Percentiles rank a stretch among this genome's conserved stretches.
Evolutionary conservation across 2,113 vertebrate genomes (phyloP).

Genomic region (Monarcha castaneiventris): DNA sequence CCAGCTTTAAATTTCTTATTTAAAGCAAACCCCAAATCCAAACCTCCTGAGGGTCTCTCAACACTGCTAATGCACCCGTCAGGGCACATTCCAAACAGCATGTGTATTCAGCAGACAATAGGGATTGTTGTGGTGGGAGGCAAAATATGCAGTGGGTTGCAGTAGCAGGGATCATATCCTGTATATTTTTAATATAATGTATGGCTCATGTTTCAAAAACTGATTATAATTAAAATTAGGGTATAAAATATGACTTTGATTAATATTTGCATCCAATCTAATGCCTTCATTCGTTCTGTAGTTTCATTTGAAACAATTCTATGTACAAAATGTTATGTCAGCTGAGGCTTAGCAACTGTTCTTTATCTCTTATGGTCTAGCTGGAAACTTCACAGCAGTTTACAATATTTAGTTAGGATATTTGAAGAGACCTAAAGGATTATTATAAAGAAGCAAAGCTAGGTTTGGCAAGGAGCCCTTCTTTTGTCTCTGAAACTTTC

Average conservation of each 20-base stretch:
- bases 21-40: not conserved
- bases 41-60: not conserved
- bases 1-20: constrained; percentile 5
- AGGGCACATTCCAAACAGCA: not conserved
- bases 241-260: constrained; percentile 60
- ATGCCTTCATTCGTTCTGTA: constrained; percentile 38
- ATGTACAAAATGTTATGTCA: constrained; percentile 12
- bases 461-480: constrained; percentile 69
- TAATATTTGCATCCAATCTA: constrained; percentile 62
- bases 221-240: constrained; percentile 60
- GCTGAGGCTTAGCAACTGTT: constrained; percentile 47
- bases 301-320: constrained; percentile 29
- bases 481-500: constrained; percentile 76
- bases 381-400: constrained; percentile 64
- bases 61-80: not conserved
- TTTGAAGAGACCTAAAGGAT: constrained; percentile 59
- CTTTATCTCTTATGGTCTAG: constrained; percentile 53
- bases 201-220: constrained; percentile 53
- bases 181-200: constrained; percentile 65
- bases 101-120: constrained; percentile 17
- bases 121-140: constrained; percentile 40
- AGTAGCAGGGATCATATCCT: constrained; percentile 61
- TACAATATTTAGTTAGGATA: constrained; percentile 48
- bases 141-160: constrained; percentile 30
- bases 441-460: constrained; percentile 65